phyloP scores from a whole-genome alignment of 2,888 invertebrate genomes.

The Ametastegia equiseti region DNA sequence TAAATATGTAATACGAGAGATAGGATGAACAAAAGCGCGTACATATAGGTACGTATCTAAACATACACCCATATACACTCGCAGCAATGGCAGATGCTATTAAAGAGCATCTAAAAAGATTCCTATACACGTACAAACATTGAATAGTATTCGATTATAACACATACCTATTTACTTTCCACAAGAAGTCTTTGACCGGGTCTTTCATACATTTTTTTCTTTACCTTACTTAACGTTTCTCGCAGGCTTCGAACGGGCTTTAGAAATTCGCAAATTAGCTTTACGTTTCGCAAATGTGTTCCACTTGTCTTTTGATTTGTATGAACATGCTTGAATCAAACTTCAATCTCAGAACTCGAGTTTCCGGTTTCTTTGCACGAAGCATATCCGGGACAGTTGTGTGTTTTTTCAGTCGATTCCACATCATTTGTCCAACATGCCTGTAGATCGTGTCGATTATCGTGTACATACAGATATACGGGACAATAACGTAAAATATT shows the following conservation, averaged over 20 bases:
- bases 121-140: too few relatives aligned
- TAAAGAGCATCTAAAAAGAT: too few relatives aligned
- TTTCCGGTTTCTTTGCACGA: not conserved
- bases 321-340: not conserved
- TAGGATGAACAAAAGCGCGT: not conserved
- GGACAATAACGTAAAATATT: constrained; percentile 7
- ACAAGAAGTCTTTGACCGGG: not conserved
- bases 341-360: not conserved
- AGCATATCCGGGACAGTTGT: not conserved
- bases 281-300: not conserved
- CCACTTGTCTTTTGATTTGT: too few relatives aligned
- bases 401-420: not conserved
- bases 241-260: not conserved
- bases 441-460: not conserved
- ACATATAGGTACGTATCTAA: too few relatives aligned
- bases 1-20: too few relatives aligned
- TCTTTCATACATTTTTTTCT: too few relatives aligned
- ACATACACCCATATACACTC: too few relatives aligned
- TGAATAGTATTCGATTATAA: not conserved
- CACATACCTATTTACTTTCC: not conserved
- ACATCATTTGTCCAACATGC: not conserved
- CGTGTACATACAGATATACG: not conserved
- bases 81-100: too few relatives aligned
- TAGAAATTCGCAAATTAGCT: not conserved
- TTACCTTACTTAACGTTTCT: not conserved